Percentiles rank a stretch among this genome's conserved stretches.
Evolutionary conservation across 2,113 vertebrate species (phyloP).

Genomic region (Oenanthe oenanthe): DNA sequence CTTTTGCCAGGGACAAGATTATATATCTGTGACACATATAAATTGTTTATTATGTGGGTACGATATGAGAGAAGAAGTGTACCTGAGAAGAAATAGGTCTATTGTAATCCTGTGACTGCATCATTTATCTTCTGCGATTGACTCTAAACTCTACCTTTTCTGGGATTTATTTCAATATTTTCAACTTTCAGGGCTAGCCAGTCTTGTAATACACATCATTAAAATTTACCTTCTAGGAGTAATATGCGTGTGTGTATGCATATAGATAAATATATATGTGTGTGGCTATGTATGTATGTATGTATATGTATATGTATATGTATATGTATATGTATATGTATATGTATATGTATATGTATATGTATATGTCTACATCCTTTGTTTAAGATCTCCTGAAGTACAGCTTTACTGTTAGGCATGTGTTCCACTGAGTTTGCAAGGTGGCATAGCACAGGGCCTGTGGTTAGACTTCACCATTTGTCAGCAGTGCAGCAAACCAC

Average conservation of each 20-base stretch:
- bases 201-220: not conserved
- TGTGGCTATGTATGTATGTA: not conserved
- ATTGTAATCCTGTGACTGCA: not conserved
- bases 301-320: too few relatives aligned
- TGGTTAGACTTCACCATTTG: not conserved
- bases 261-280: not conserved
- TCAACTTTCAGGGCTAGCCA: not conserved
- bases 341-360: not conserved
- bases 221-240: not conserved
- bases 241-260: fast-evolving
- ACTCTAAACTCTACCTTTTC: not conserved
- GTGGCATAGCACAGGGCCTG: not conserved
- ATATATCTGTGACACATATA: not conserved
- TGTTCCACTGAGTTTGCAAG: not conserved
- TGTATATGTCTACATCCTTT: not conserved
- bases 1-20: not conserved
- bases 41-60: not conserved
- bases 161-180: not conserved
- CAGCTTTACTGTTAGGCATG: not conserved
- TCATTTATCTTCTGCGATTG: not conserved
- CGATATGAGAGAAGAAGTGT: not conserved
- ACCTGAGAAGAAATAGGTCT: not conserved
- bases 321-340: too few relatives aligned
- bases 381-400: not conserved
- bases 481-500: not conserved